A percentile compares a stretch with the other conserved stretches of the same genome.
These are phyloP conservation scores for Neotoxoptera formosana DNA, from an alignment of 1,140 invertebrate genomes.

Conservation along the genomic window DNA sequence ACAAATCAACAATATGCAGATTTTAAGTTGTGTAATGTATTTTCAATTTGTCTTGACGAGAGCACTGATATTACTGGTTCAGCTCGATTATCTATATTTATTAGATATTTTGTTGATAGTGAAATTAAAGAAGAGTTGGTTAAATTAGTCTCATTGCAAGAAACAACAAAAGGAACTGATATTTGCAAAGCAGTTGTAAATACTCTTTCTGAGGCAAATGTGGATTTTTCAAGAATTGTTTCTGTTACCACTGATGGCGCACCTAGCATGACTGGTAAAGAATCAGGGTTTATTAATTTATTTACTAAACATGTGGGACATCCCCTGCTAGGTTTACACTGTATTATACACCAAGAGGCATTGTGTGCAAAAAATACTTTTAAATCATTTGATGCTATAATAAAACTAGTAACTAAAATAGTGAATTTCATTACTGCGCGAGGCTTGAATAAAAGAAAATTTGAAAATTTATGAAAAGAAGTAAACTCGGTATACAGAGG, in stretches of 20 bases:
- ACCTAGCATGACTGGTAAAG: neutral
- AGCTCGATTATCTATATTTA: neutral
- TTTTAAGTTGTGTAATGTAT: neutral
- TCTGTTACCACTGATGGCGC: conserved; percentile 4
- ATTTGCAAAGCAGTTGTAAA: conserved; percentile 15
- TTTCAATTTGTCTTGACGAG: neutral
- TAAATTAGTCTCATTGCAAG: neutral
- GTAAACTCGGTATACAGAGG: too few species aligned
- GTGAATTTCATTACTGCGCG: neutral
- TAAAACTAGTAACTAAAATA: conserved; percentile 13
- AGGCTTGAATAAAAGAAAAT: conserved; percentile 10
- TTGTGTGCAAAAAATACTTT: conserved; percentile 2
- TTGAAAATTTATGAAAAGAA: neutral
- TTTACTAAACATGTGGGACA: neutral
- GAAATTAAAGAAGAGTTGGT: neutral
- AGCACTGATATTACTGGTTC: neutral
- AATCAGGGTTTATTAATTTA: neutral
- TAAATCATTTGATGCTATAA: neutral
- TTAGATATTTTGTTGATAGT: neutral
- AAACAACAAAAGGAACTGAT: neutral
- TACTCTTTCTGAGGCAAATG: neutral
- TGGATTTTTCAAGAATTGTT: neutral
- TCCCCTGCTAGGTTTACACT: neutral
- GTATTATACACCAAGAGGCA: neutral
- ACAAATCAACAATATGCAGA: too few species aligned